A percentile compares a stretch with the other conserved stretches of the same genome.
phyloP scores from a whole-genome alignment of 2,113 vertebrate genomes.

The Apodemus speciosus region DNA sequence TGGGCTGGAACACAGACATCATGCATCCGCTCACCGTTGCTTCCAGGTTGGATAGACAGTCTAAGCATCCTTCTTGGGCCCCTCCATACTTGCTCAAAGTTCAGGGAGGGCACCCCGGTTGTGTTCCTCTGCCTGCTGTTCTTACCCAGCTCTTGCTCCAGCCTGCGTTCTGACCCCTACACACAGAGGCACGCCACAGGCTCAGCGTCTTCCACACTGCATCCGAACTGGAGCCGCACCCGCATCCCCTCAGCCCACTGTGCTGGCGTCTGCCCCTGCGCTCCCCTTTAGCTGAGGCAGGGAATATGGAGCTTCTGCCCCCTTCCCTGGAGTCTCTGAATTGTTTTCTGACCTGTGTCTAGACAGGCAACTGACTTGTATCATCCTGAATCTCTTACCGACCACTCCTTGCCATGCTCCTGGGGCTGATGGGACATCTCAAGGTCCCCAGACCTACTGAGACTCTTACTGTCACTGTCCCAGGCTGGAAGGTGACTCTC shows the following conservation, averaged over 20 bases:
- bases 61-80: fast-evolving
- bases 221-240: not conserved
- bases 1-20: not conserved
- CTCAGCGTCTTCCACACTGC: not conserved
- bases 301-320: fast-evolving
- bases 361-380: not conserved
- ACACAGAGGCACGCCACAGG: not conserved
- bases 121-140: not conserved
- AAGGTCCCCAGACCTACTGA: not conserved
- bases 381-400: fast-evolving
- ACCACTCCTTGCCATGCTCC: not conserved
- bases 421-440: not conserved
- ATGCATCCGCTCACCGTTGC: fast-evolving
- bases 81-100: fast-evolving
- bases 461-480: not conserved
- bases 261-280: fast-evolving
- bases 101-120: not conserved
- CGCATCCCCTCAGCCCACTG: not conserved
- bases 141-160: not conserved
- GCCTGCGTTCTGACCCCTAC: not conserved
- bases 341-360: not conserved
- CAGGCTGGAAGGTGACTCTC: not conserved
- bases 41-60: not conserved
- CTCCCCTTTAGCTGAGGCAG: not conserved
- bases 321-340: not conserved